phyloP scores from a whole-genome alignment of 2,888 invertebrate genomes.

The Harpalus rubripes region DNA sequence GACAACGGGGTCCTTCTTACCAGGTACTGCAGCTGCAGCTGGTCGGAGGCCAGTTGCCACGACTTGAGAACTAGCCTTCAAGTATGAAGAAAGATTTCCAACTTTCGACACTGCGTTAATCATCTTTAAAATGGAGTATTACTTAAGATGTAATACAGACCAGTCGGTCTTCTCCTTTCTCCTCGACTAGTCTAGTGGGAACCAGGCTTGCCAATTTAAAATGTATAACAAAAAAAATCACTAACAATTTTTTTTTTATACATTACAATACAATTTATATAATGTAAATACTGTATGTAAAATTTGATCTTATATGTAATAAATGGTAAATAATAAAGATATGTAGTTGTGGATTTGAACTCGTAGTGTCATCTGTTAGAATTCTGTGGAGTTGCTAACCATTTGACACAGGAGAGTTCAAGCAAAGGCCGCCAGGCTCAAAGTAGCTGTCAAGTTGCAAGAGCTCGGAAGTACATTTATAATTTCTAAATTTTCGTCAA shows the following conservation, averaged over 20 bases:
- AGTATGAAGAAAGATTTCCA: slow-evolving; percentile 83
- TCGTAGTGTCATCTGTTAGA: slow-evolving; percentile 7
- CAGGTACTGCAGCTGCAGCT: slow-evolving; percentile 75
- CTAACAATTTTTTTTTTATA: no score
- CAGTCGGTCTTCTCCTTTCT: slow-evolving; percentile 31
- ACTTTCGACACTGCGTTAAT: slow-evolving; percentile 77
- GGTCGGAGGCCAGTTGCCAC: slow-evolving; percentile 85
- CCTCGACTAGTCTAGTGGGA: slow-evolving; percentile 9
- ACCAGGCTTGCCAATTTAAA: slow-evolving; percentile 30
- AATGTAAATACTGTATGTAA: not conserved
- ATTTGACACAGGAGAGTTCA: slow-evolving; percentile 53
- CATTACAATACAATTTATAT: not conserved
- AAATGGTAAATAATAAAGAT: not conserved
- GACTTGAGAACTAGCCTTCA: slow-evolving; percentile 84
- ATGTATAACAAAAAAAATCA: not conserved
- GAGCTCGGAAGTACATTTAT: slow-evolving; percentile 63
- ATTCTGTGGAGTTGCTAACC: not conserved
- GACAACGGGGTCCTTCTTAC: slow-evolving; percentile 77
- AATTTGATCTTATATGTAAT: not conserved
- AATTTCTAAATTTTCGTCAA: slow-evolving; percentile 62
- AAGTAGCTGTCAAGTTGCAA: slow-evolving; percentile 65
- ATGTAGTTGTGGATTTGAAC: not conserved
- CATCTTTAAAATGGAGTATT: slow-evolving; percentile 45
- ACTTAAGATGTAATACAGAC: slow-evolving; percentile 50
- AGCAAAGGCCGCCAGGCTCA: slow-evolving; percentile 51